phyloP scores from a whole-genome alignment of 2,888 invertebrate genomes.

The Drosophila putrida region DNA sequence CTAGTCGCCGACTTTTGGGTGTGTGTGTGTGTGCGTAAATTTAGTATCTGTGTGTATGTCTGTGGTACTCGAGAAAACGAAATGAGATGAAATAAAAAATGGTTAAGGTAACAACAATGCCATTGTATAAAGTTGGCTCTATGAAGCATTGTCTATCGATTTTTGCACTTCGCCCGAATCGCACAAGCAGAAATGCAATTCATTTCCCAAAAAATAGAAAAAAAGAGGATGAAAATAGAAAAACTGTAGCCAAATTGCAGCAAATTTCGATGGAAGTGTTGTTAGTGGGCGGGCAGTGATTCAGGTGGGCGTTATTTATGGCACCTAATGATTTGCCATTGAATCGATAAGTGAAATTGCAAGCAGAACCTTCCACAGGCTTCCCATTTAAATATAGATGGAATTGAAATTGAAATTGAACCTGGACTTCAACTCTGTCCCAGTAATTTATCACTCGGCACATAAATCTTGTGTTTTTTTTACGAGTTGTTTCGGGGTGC shows the following conservation, averaged over 20 bases:
- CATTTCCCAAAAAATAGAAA: constrained; percentile 56
- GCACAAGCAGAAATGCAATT: constrained; percentile 68
- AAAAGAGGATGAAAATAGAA: constrained; percentile 9
- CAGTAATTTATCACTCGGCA: constrained; percentile 40
- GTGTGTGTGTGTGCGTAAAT: constrained; percentile 3
- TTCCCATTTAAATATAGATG: constrained; percentile 10
- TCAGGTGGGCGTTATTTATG: constrained; percentile 69
- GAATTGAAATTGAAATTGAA: constrained; percentile 7
- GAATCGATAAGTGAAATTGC: constrained; percentile 41
- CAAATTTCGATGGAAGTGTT: constrained; percentile 38
- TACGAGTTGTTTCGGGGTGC: constrained; percentile 21
- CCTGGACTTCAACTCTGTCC: constrained; percentile 1
- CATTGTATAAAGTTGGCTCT: constrained; percentile 54
- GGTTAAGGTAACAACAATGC: constrained; percentile 40
- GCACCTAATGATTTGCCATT: constrained; percentile 64
- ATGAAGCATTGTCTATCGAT: constrained; percentile 71
- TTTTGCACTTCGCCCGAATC: constrained; percentile 72
- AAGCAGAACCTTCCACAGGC: not conserved
- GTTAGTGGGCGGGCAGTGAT: constrained; percentile 19
- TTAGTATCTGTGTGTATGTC: constrained; percentile 6
- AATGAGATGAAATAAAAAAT: constrained; percentile 60
- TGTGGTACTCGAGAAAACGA: constrained; percentile 67
- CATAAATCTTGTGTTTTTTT: constrained; percentile 50
- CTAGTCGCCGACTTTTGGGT: constrained; percentile 11
- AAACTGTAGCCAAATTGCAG: constrained; percentile 42